phyloP scores from a whole-genome alignment of 2,888 invertebrate species.

The Calameuta idolon region DNA sequence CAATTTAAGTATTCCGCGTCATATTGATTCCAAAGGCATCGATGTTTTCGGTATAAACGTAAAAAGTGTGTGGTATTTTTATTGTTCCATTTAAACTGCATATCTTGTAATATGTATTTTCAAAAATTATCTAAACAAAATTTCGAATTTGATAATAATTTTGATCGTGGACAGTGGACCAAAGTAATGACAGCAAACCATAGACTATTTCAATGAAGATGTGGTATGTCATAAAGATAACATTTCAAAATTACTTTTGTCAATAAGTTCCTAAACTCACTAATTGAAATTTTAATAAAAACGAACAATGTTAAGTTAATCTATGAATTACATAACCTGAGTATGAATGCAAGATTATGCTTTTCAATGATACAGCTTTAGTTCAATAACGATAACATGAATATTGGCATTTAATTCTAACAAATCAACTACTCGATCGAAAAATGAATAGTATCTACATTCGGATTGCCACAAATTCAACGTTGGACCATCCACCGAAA shows the following conservation, averaged over 20 bases:
- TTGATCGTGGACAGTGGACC: background rate
- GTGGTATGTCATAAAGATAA: background rate
- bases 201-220: background rate
- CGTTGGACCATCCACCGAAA: too few relatives aligned
- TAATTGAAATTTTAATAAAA: background rate
- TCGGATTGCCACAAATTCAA: background rate
- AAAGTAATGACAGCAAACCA: background rate
- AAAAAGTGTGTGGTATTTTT: conserved; percentile 38
- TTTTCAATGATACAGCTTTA: background rate
- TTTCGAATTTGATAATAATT: background rate
- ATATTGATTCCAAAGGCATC: conserved; percentile 53
- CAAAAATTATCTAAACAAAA: background rate
- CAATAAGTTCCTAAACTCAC: background rate
- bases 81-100: conserved; percentile 49
- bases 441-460: background rate
- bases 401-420: background rate
- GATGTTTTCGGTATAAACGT: conserved; percentile 42
- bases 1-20: conserved; percentile 40
- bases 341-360: background rate
- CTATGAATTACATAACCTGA: background rate
- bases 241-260: background rate
- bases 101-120: conserved; percentile 14
- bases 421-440: background rate
- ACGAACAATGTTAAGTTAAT: background rate
- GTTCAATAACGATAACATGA: background rate